Base-by-base conservation (phyloP, 2,113 vertebrate species). In the Diglossa brunneiventris region DNA sequence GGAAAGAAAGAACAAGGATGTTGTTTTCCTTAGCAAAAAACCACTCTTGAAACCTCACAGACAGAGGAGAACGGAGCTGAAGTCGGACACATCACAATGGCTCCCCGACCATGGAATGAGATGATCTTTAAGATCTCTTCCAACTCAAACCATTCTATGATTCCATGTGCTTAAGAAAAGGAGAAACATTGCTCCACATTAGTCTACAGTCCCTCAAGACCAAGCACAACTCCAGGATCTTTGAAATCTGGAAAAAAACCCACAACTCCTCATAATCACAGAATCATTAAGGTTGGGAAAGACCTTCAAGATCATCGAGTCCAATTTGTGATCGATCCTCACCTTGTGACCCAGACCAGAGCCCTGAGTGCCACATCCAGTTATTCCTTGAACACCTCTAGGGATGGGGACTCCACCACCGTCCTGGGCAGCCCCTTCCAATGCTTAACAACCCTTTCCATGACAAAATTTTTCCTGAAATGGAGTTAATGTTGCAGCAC, bases 191-290 rank as follows among this genome's bases (percentile, higher is more conserved):
- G 6, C 49, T n/a, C 16, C 19, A 16, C 35, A 21, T 3, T 0
- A 0, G 7, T 23, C 62, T 26, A 22, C 2, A 4, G 15, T 21
- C 9, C 53, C 62, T 76, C 4, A 1, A 72, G 30, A 50, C 9
- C 35, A 55, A 82, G 30, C 18, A 47, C 31, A 87, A n/a, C 41
- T 64, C 33, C 37, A 47, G 14, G n/a, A 92, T 22, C 63, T 87
- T 23, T 11, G 9, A 82, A 76, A 49, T 7, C 42, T 53, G 14
- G 2, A 3, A 30, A 49, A 62, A 67, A 2, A 0, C 0, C 1
- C 17, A 37, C 37, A 39, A 21, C 27, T 6, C 52, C 11, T n/a
- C 19, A 3, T 4, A 28, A 52, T 46, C 44, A 35, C 10, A 27
- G 18, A 42, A 66, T 37, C 31, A 10, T 30, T 62, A 39, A 39